Evolutionary conservation across 2,888 invertebrate species (phyloP).

Genomic region (Orchestes rusci): DNA sequence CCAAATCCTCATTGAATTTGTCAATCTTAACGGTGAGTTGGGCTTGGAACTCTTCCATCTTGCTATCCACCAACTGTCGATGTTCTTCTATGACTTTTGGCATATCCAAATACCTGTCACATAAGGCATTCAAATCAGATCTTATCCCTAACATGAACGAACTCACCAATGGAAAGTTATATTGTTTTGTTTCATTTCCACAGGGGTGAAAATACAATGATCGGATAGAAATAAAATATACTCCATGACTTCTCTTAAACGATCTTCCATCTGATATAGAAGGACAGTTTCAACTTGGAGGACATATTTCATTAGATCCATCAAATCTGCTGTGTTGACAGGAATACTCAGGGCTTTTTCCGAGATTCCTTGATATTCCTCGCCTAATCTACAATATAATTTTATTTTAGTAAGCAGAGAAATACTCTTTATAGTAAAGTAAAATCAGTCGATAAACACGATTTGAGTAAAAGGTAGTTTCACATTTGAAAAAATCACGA

Average conservation of each 20-base stretch:
- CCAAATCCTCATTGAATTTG: slow-evolving; percentile 76
- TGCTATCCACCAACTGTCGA: slow-evolving; percentile 68
- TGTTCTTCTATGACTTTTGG: slow-evolving; percentile 77
- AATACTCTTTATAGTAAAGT: not conserved
- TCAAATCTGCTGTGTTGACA: slow-evolving; percentile 74
- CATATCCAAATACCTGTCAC: slow-evolving; percentile 71
- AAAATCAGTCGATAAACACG: too few species aligned
- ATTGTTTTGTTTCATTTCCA: slow-evolving; percentile 84
- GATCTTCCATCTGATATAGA: slow-evolving; percentile 67
- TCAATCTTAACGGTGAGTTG: slow-evolving; percentile 68
- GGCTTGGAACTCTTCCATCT: slow-evolving; percentile 81
- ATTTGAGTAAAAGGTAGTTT: too few species aligned
- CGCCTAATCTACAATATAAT: slow-evolving; percentile 58
- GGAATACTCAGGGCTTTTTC: slow-evolving; percentile 74
- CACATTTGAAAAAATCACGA: not conserved
- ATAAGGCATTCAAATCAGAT: not conserved
- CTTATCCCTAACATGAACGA: too few species aligned
- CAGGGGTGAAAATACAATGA: slow-evolving; percentile 68
- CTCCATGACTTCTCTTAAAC: slow-evolving; percentile 57
- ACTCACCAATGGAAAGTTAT: slow-evolving; percentile 75
- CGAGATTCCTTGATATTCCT: slow-evolving; percentile 75
- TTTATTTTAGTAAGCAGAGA: not conserved
- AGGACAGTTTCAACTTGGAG: slow-evolving; percentile 64
- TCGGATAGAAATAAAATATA: slow-evolving; percentile 81
- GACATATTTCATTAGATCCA: slow-evolving; percentile 73